Percentiles rank a stretch among this genome's conserved stretches.
Conservation (phyloP, 1,140 invertebrate species). For the Trichogramma pretiosum region DNA sequence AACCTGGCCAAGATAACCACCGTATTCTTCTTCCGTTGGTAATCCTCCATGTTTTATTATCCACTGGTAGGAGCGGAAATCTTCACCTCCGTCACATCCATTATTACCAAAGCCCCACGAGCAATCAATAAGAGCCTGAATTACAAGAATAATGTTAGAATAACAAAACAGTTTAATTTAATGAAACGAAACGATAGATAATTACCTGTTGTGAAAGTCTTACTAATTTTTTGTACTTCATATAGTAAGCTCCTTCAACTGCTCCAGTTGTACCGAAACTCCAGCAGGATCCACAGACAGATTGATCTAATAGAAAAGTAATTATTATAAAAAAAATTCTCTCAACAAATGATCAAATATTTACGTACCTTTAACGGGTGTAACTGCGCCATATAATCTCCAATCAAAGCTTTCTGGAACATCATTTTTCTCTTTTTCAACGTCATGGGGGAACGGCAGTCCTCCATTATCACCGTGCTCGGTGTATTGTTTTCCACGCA, state of each 20-base stretch:
- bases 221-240: constrained; percentile 70
- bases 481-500: constrained; percentile 65
- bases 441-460: constrained; percentile 64
- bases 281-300: constrained; percentile 95
- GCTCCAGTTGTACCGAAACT: constrained; percentile 90
- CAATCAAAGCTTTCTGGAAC: constrained; percentile 75
- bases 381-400: constrained; percentile 86
- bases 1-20: constrained; percentile 80
- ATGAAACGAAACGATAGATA: not conserved
- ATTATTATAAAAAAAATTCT: not conserved
- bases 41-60: constrained; percentile 85
- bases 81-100: constrained; percentile 93
- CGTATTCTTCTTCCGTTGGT: constrained; percentile 82
- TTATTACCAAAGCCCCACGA: constrained; percentile 95
- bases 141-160: not conserved
- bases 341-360: constrained; percentile 5
- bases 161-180: not conserved
- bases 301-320: constrained; percentile 62
- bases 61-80: constrained; percentile 85
- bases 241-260: constrained; percentile 84
- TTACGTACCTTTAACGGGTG: constrained; percentile 77
- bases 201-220: constrained; percentile 73
- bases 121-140: constrained; percentile 83
- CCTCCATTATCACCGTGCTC: constrained; percentile 61
- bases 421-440: constrained; percentile 37